These are phyloP conservation scores for Tetraodon nigroviridis DNA, from an alignment of 2,113 vertebrate species.

Conservation along the genomic window DNA sequence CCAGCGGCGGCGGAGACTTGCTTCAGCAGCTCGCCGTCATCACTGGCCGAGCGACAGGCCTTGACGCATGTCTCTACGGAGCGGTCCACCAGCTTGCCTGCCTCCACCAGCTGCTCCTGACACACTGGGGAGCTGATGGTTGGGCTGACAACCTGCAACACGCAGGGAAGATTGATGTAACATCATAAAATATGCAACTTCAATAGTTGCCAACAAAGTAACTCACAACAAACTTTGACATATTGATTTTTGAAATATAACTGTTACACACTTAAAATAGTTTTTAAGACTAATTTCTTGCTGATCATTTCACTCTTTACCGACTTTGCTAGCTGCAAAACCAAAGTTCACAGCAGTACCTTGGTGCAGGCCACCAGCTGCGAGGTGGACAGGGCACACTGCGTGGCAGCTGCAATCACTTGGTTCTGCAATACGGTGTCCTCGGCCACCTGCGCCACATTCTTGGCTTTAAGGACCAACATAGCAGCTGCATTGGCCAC, in stretches of 20 bases:
- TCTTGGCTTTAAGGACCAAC: conserved; percentile 97
- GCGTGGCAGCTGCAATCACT: conserved; percentile 95
- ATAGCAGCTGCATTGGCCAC: conserved; percentile 98
- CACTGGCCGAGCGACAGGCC: conserved; percentile 88
- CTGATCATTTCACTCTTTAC: conserved; percentile 17
- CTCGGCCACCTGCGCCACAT: conserved; percentile 94
- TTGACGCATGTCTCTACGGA: conserved; percentile 93
- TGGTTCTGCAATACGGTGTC: conserved; percentile 92
- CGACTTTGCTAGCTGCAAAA: conserved; percentile 12
- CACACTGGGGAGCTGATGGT: conserved; percentile 98
- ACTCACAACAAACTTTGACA: not conserved
- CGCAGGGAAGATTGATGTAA: not conserved
- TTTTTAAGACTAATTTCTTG: not conserved
- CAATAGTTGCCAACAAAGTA: not conserved
- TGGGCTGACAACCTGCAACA: conserved; percentile 89
- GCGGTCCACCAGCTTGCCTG: conserved; percentile 93
- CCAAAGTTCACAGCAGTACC: conserved; percentile 65
- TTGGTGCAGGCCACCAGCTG: conserved; percentile 98
- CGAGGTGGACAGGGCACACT: conserved; percentile 95
- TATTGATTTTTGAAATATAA: too few species aligned
- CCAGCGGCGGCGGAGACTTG: conserved; percentile 87
- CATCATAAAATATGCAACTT: not conserved
- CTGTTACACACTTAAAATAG: too few species aligned
- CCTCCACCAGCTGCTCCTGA: conserved; percentile 96
- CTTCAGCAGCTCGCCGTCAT: conserved; percentile 87